Percentiles rank a stretch among this genome's conserved stretches.
These are phyloP conservation scores for Agrotis segetum DNA, from an alignment of 2,888 invertebrate species.

Conservation along the genomic window DNA sequence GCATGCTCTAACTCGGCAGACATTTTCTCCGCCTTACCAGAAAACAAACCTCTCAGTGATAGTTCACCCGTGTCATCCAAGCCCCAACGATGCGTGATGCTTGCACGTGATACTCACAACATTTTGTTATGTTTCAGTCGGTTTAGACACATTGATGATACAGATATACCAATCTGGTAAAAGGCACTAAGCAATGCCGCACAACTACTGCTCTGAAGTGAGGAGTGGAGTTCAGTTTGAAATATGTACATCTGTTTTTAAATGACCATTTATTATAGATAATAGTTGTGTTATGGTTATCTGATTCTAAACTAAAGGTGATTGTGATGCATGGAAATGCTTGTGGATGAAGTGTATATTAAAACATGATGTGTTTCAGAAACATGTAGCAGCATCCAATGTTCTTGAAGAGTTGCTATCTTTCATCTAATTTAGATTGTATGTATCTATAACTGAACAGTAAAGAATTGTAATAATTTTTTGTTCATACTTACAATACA, in stretches of 20 bases:
- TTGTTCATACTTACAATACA: not conserved
- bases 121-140: conserved; percentile 72
- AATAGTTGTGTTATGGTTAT: conserved; percentile 18
- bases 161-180: conserved; percentile 52
- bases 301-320: conserved; percentile 30
- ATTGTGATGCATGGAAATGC: conserved; percentile 32
- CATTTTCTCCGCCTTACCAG: conserved; percentile 89
- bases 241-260: conserved; percentile 30
- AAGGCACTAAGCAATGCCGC: conserved; percentile 63
- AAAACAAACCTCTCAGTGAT: conserved; percentile 88
- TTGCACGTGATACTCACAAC: conserved; percentile 79
- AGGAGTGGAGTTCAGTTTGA: conserved; percentile 35
- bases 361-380: conserved; percentile 6
- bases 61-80: conserved; percentile 71
- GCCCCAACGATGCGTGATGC: conserved; percentile 79
- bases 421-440: not conserved
- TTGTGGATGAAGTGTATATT: conserved; percentile 19
- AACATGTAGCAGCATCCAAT: not conserved
- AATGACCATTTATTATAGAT: conserved; percentile 13
- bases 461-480: not conserved
- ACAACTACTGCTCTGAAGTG: conserved; percentile 55
- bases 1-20: conserved; percentile 89
- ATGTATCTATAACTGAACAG: conserved; percentile 2
- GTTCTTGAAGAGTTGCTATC: not conserved
- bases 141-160: conserved; percentile 75